Evolutionary conservation across 2,797 vertebrate genomes (phyloP), one percentile per base, ranked within the genome.

Genomic region (Amblyopsis hoosieri): DNA sequence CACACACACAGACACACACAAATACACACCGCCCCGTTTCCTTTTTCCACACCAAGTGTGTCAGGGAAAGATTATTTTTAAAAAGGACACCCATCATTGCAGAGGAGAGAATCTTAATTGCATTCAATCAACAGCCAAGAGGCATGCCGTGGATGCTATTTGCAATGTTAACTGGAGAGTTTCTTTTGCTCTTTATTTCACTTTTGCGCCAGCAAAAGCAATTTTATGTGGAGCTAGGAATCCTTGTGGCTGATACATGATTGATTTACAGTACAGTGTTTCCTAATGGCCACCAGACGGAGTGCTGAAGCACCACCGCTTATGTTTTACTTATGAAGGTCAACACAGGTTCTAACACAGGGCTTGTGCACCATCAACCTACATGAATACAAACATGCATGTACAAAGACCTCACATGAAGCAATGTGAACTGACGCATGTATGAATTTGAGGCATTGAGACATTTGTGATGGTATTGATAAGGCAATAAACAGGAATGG

Each of bases 381-480:
- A 97, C 97, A 37, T 37, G 6, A 37, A 37, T 37, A 37, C 6
- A 37, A 37, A 37, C 33, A 37, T 8, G 33, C 33, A 37, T 37
- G 33, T 37, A 37, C 33, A 37, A 37, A 37, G 6, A 8, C 96
- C 95, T 91, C 82, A 92, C 93, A 90, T 91, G 81, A 81, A 29
- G 81, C 53, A 65, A 85, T 87, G 80, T 84, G 78, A 37, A 37
- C 5, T 8, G 33, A 37, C 3, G 23, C 23, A 23, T 23, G 23
- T 23, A 23, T 23, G 23, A 23, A 23, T 23, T 23, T 23, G 23
- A 23, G 23, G 23, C 23, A 23, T 23, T 2, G 23, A 23, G 23
- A 23, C 23, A 23, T 23, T 23, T 23, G 23, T 23, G 72, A 75
- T 84, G 54, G 46, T 89, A 81, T 74, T 88, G 72, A 87, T 37